Base-by-base conservation (phyloP, 2,113 vertebrate genomes). In the Apodemus sylvaticus region DNA sequence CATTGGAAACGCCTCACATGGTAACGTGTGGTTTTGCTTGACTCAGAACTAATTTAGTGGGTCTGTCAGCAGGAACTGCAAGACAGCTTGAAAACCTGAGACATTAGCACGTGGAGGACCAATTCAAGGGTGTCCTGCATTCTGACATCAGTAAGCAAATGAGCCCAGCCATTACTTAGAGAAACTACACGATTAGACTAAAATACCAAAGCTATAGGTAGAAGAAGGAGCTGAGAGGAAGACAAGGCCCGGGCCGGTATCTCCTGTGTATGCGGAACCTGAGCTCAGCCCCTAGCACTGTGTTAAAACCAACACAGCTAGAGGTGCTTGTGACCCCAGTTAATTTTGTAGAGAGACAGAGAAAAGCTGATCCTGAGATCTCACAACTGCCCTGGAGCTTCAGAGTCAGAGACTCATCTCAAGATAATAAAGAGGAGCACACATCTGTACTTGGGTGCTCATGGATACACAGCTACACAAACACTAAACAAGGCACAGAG, bases 1-100 rank as follows among this genome's bases (percentile, higher is more conserved):
- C 93, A 99, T 99, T 99, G 99, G 99, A 99, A 99, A 99, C 77
- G 98, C 99, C 99, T 99, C 99, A 96, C 14, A 99, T 89, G 99
- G 94, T 24, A 98, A 99, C 95, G 26, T 99, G 99, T 97, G 93
- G 98, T 98, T 98, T 98, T 0, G 96, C 98, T 99, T 99, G 99
- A 98, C 98, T 98, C 99, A 91, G 98, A 98, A 90, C 98, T 98
- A 62, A 62, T 94, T 68, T 66, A 94, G 98, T 98, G 95, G 97
- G 86, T 95, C 97, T 98, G 98, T 99, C 98, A 26, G 68, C 98
- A 98, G 98, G 96, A 98, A 98, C 98, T 98, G 83, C 99, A 99
- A 98, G 96, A 99, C 99, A 99, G 7, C 29, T 92, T 55, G 53
- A 14, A 78, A 48, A 13, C 20, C n/a, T n/a, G 16, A 51, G 7